A percentile compares a stretch with the other conserved stretches of the same genome.
phyloP scores from a whole-genome alignment of 1,140 invertebrate genomes.

The Bactericera cockerelli region DNA sequence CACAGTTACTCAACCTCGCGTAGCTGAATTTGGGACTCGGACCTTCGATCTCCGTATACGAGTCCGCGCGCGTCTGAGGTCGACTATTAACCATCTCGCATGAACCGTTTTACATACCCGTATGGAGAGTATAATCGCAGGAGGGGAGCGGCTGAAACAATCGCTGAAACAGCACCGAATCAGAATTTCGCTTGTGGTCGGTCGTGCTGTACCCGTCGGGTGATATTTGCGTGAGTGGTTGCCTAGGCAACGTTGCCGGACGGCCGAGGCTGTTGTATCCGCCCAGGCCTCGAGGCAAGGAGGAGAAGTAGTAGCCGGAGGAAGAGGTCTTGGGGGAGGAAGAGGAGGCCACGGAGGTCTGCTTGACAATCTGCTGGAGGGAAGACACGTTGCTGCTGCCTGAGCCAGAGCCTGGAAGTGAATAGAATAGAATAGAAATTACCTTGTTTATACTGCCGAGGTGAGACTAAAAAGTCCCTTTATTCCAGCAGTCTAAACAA shows the following conservation, averaged over 20 bases:
- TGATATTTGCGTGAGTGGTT: constrained; percentile 29
- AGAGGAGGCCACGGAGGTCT: constrained; percentile 18
- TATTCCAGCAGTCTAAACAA: too few relatives aligned
- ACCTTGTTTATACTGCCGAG: too few relatives aligned
- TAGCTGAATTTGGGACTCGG: too few relatives aligned
- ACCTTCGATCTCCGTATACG: too few relatives aligned
- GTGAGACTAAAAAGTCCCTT: too few relatives aligned
- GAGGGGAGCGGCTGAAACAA: constrained; percentile 33
- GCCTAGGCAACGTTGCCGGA: constrained; percentile 32
- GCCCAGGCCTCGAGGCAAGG: constrained; percentile 30
- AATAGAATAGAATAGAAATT: too few relatives aligned
- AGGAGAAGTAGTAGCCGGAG: constrained; percentile 28
- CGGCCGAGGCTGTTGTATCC: constrained; percentile 30
- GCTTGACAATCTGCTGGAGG: not conserved
- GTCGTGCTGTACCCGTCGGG: constrained; percentile 24
- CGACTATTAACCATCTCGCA: too few relatives aligned
- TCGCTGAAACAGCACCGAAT: constrained; percentile 35
- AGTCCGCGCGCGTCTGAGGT: too few relatives aligned
- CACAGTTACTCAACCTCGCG: too few relatives aligned
- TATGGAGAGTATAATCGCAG: constrained; percentile 33
- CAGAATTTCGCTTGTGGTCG: constrained; percentile 34
- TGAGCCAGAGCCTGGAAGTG: constrained; percentile 28
- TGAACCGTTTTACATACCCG: constrained; percentile 3
- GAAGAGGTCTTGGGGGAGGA: constrained; percentile 23
- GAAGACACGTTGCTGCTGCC: constrained; percentile 29